Base-by-base conservation (phyloP, 2,888 invertebrate genomes). In the Eupeodes luniger region DNA sequence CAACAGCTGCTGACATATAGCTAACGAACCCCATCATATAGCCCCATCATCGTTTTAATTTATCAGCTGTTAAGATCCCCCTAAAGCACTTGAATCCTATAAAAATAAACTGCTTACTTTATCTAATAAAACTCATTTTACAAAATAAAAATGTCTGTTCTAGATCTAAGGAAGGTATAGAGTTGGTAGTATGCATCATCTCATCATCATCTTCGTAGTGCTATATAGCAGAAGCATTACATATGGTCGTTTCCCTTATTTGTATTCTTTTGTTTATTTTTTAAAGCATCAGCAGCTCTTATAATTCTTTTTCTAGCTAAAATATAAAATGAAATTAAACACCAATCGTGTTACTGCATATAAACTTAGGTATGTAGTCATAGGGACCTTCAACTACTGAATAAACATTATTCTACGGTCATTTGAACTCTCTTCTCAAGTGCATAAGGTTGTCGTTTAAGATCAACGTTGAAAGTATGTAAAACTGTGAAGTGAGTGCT, bases 401-500 rank as follows among this genome's bases (percentile, higher is more conserved):
- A 69, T 72, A 59, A 84, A 75, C 74, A 79, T 72, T 62, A 53
- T 72, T 78, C 55, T 57, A 69, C 78, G 81, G 81, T 85, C 74
- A 78, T 81, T 81, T 69, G 77, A 81, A 66, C 85, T 78, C 64
- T 49, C 69, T 64, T 49, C 69, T 64, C 11, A 62, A 47, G 57
- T 74, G 51, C 44, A 53, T 14, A 79, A 40, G 55, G 55, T 61
- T 74, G 27, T 14, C 27, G 1, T 64, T 67, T 67, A 67, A 67
- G 49, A 7, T 40, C 40, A 40, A 40, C 5, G 0, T 49, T 51
- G 49, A n/a, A 6, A 62, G n/a, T 70, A 49, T 67, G 55, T 40
- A 11, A 40, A 49, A 57, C 19, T 69, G 55, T 64, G 9, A 44
- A 47, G 19, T 44, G 36, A 78, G 74, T 82, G 27, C 78, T 67